Base-by-base conservation (phyloP, 2,113 vertebrate genomes). In the Sapajus apella region DNA sequence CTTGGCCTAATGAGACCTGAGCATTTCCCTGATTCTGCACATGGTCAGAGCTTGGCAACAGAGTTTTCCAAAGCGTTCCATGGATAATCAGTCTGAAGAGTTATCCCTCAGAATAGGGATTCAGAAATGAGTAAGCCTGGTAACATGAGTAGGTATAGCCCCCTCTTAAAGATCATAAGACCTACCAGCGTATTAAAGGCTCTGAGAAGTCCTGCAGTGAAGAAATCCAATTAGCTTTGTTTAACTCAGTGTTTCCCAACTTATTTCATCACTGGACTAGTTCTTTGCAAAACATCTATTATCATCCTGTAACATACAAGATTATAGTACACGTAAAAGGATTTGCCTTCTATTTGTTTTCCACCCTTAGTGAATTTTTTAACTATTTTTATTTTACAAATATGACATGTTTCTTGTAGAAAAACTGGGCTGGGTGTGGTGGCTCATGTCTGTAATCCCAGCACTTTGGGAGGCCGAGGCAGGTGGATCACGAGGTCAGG, bases 61-160 rank as follows among this genome's bases (percentile, higher is more conserved):
- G 14, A 21, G 5, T 20, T 92, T 90, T 75, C 55, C 84, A 87
- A 35, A 76, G 20, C 11, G 0, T 27, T 14, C 7, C 45, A 47
- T 18, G 8, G 56, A 23, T 18, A 35, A 56, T 4, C 21, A 5
- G 43, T 32, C 35, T 47, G 27, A 32, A 90, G 40, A 73, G 30
- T 25, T 10, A 2, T 52, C 68, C 32, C 18, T 86, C 73, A 61
- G 18, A 55, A 30, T 30, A 82, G 11, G 25, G 20, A 23, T 17
- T 56, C 70, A 10, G 73, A 66, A 30, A 47, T 25, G 14, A 23
- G 43, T 20, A n/a, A 70, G 45, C 73, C 13, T 27, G 12, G 87
- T 3, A 9, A 23, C 0, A 6, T 10, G 11, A 27, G 35, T 16
- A 16, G 32, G 11, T 14, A 13, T 0, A 73, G 35, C 23, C 32